Conservation (phyloP, 2,888 invertebrate species). For the Neria commutata region DNA sequence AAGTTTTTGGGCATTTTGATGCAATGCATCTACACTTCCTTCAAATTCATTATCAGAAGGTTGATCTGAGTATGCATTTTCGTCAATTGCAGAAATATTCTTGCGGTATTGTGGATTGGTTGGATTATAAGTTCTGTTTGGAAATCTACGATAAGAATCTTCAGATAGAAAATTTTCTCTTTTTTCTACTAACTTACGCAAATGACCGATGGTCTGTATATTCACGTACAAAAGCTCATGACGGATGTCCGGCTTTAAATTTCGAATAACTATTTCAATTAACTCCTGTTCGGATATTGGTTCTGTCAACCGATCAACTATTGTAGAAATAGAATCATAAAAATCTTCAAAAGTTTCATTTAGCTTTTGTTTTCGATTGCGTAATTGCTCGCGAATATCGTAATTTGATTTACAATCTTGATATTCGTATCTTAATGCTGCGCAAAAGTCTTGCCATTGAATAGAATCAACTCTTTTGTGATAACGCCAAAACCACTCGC, state of each 20-base stretch:
- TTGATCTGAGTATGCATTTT: background rate
- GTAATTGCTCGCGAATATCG: constrained; percentile 16
- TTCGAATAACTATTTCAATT: background rate
- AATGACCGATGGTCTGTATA: background rate
- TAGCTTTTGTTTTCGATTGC: constrained; percentile 20
- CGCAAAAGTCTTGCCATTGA: constrained; percentile 20
- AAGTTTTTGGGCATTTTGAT: background rate
- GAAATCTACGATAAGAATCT: constrained; percentile 1
- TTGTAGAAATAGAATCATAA: background rate
- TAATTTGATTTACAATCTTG: constrained; percentile 10
- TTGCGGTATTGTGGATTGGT: no score
- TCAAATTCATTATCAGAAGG: background rate
- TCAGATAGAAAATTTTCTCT: constrained; percentile 10
- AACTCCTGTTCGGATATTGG: background rate
- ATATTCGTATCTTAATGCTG: constrained; percentile 13
- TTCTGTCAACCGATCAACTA: background rate
- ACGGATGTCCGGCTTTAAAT: background rate
- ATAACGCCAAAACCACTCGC: constrained; percentile 19
- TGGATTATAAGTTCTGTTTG: no score
- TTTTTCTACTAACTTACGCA: background rate
- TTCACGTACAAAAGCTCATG: background rate
- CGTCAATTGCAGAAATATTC: background rate
- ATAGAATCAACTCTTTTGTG: constrained; percentile 8
- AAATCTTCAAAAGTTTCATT: background rate
- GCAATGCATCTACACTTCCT: background rate